phyloP scores from a whole-genome alignment of 2,113 vertebrate genomes.

The Lonchura striata region DNA sequence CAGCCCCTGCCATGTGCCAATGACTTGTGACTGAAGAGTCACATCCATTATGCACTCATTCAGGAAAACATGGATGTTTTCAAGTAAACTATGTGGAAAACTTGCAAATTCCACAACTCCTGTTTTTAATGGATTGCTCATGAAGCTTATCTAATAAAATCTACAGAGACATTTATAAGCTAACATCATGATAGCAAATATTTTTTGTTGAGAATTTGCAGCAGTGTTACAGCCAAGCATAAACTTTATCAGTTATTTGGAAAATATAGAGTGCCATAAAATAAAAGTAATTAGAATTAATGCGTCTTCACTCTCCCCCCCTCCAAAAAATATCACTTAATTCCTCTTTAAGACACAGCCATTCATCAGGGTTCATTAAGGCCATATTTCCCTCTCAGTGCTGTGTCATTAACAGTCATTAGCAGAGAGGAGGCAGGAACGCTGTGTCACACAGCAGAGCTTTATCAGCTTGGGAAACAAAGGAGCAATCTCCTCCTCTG shows the following conservation, averaged over 20 bases:
- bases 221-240: not conserved
- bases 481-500: not conserved
- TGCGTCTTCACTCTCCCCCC: not conserved
- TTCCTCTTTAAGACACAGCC: not conserved
- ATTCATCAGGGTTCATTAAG: not conserved
- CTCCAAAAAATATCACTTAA: not conserved
- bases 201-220: not conserved
- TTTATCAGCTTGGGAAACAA: not conserved
- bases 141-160: not conserved
- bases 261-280: not conserved
- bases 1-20: not conserved
- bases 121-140: not conserved
- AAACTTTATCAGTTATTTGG: not conserved
- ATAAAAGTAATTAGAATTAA: not conserved
- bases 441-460: not conserved
- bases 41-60: not conserved
- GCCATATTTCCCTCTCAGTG: not conserved
- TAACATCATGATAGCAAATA: not conserved
- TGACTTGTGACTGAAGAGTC: not conserved
- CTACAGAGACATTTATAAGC: not conserved
- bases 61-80: not conserved
- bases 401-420: not conserved
- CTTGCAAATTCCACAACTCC: not conserved
- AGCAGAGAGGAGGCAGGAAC: not conserved
- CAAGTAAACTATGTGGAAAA: not conserved